phyloP scores from a whole-genome alignment of 37 sponge, comb jelly and placozoan species.

The Mnemiopsis leidyi region DNA sequence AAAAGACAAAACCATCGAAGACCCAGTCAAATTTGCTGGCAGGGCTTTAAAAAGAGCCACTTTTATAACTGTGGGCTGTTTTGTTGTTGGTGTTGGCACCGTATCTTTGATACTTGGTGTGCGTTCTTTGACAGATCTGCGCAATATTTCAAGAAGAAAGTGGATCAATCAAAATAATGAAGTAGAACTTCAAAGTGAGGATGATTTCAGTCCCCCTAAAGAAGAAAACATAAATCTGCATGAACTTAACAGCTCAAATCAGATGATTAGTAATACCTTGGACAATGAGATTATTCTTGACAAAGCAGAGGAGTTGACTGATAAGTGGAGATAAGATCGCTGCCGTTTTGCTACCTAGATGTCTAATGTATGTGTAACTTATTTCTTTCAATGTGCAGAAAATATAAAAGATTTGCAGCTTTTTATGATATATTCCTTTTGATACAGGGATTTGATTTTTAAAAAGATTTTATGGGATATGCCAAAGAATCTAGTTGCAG shows the following conservation, averaged over 20 bases:
- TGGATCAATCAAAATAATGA: not conserved
- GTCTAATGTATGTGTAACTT: too few species aligned
- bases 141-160: conserved; percentile 39
- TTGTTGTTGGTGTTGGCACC: not conserved
- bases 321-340: not conserved
- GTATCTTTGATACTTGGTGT: not conserved
- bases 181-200: not conserved
- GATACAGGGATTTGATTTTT: too few species aligned
- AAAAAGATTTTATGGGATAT: too few species aligned
- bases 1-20: not conserved
- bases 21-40: not conserved
- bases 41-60: conserved; percentile 37
- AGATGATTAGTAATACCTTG: too few species aligned
- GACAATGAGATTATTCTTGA: not conserved
- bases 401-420: too few species aligned
- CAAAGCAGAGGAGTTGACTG: not conserved
- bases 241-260: too few species aligned
- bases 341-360: not conserved
- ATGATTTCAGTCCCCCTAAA: too few species aligned
- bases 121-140: not conserved
- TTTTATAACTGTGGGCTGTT: conserved; percentile 47
- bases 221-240: too few species aligned
- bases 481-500: too few species aligned
- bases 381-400: not conserved
- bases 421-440: too few species aligned